phyloP scores from a whole-genome alignment of 2,797 vertebrate species.

The Manis javanica region DNA sequence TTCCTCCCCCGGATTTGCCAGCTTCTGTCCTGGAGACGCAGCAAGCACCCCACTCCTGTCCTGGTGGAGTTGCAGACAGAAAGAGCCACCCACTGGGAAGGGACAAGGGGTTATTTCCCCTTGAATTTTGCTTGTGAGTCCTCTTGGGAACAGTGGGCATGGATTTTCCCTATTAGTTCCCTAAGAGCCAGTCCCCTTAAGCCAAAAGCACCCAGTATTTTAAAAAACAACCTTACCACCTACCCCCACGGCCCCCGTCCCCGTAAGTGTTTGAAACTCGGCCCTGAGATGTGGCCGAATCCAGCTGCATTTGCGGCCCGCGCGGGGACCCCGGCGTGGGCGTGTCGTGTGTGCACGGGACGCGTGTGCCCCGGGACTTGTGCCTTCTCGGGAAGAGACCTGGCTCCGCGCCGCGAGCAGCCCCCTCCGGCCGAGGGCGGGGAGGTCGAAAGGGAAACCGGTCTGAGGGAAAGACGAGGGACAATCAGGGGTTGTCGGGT shows the following conservation, averaged over 20 bases:
- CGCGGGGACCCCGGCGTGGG: neutral
- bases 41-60: neutral
- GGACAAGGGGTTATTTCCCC: neutral
- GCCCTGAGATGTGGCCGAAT: neutral
- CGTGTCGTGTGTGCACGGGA: neutral
- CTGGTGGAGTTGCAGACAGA: neutral
- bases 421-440: neutral
- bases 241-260: fast-evolving
- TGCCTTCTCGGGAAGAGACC: neutral
- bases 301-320: neutral
- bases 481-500: neutral
- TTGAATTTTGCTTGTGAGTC: neutral
- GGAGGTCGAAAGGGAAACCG: neutral
- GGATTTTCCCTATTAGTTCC: neutral
- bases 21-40: neutral
- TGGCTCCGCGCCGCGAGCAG: neutral
- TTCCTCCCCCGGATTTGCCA: no score
- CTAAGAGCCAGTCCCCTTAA: neutral
- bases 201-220: neutral
- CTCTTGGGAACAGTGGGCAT: neutral
- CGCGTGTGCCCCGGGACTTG: neutral
- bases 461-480: neutral
- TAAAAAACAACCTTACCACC: neutral
- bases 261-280: neutral
- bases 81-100: neutral